A percentile compares a stretch with the other conserved stretches of the same genome.
phyloP scores from a whole-genome alignment of 2,888 invertebrate species.

The Xestobium rufovillosum region DNA sequence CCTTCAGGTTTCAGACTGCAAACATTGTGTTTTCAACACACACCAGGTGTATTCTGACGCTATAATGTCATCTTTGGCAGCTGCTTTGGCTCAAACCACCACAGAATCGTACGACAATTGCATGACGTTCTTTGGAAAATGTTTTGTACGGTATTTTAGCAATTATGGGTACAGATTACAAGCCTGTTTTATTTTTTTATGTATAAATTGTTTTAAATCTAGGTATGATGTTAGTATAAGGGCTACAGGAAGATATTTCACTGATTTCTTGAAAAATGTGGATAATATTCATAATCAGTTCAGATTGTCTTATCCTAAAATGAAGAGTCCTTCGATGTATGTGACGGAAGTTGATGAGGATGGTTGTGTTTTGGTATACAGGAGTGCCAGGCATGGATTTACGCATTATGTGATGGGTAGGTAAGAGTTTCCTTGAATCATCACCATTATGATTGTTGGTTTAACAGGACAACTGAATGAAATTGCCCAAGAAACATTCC shows the following conservation, averaged over 20 bases:
- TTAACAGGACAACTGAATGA: constrained; percentile 73
- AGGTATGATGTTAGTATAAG: constrained; percentile 82
- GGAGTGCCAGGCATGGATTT: constrained; percentile 73
- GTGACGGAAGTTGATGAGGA: constrained; percentile 74
- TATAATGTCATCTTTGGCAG: constrained; percentile 71
- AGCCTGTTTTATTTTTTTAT: background rate
- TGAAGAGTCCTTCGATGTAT: constrained; percentile 92
- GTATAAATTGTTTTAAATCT: constrained; percentile 16
- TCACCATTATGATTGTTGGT: constrained; percentile 4
- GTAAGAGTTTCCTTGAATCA: constrained; percentile 13
- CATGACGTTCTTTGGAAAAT: constrained; percentile 83
- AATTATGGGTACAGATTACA: constrained; percentile 69
- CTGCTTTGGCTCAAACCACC: constrained; percentile 59
- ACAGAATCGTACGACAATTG: constrained; percentile 63
- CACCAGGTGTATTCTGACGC: constrained; percentile 78
- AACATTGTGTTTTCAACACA: constrained; percentile 69
- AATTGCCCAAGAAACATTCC: constrained; percentile 77
- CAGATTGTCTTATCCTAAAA: constrained; percentile 86
- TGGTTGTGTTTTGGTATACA: constrained; percentile 79
- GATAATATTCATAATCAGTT: constrained; percentile 90
- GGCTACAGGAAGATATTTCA: constrained; percentile 81
- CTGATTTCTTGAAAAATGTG: constrained; percentile 84
- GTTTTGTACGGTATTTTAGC: constrained; percentile 83
- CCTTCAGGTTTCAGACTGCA: constrained; percentile 62
- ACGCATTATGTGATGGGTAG: constrained; percentile 80